Base-by-base conservation (phyloP, 2,888 invertebrate genomes). In the Meloe dianella region DNA sequence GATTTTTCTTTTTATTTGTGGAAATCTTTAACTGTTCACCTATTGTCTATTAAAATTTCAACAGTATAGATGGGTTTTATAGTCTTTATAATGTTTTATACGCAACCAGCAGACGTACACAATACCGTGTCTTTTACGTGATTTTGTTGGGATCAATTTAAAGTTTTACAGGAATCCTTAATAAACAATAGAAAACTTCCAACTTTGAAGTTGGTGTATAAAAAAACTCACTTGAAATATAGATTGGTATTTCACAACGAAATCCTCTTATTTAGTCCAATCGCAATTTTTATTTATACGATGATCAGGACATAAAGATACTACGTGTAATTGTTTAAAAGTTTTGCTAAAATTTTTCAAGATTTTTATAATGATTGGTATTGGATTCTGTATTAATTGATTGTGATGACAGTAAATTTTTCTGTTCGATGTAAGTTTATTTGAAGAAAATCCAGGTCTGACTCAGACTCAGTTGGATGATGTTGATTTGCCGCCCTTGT, bases 111-210 rank as follows among this genome's bases (percentile, higher is more conserved):
- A n/a, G n/a, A 17, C 17, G 17, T 8, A n/a, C 17, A 41, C 17
- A 41, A 41, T 17, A 17, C 17, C 0, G 0, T 7, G n/a, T 41
- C 41, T 17, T 41, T 41, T 12, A 17, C 8, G n/a, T 41, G 41
- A 41, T 41, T 41, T 41, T 41, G 6, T 41, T 41, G n/a, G 41
- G 17, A 41, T 41, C 41, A 41, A 41, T 41, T 41, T 41, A 17
- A 41, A 41, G 17, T 41, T 41, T 17, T 41, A 41, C 41, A 41
- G 41, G n/a, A 41, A 41, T 41, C n/a, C n/a, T 41, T 41, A 41
- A 41, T 41, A 41, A 41, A 41, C 41, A 41, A 41, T 41, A 6
- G 41, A 17, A 41, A 41, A 41, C n/a, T 41, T 41, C n/a, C 6
- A 41, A 41, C 17, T 41, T 41, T 41, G 41, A 41, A 41, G 41